Base-by-base conservation (phyloP, 2,888 invertebrate species). In the Hydrotaea cyrtoneurina region DNA sequence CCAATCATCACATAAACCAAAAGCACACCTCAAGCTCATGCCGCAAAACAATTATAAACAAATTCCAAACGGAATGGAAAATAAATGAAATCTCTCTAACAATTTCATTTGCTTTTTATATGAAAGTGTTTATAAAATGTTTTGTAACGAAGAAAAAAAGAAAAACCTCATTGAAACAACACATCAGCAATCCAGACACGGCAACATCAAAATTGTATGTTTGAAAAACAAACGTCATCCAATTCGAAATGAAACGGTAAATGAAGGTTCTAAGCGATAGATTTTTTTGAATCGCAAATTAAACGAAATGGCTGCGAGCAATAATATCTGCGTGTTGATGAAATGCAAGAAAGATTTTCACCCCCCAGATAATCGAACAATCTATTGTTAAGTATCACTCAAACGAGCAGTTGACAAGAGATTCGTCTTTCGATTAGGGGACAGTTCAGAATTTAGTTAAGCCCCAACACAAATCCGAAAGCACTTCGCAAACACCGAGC, bases 281-380 rank as follows among this genome's bases (percentile, higher is more conserved):
- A 81, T 15, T 81, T n/a, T n/a, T n/a, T 72, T 21, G 74, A 79
- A 72, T 50, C 50, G 59, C 83, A 62, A 43, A 69, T 72, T 78
- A 76, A 86, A 80, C 43, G 55, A 80, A 80, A 86, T 91, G 92
- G 92, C 90, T 92, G 92, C 92, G 92, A 92, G 92, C 92, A 92
- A 92, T 92, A 92, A 92, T 92, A 92, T 92, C 91, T 92, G 92
- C 90, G 92, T 92, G 92, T 92, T 92, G 92, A 91, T 91, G 88
- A 88, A 88, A 66, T 88, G 89, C 90, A 91, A n/a, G n/a, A n/a
- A n/a, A n/a, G n/a, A n/a, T n/a, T n/a, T n/a, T n/a, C n/a, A n/a
- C n/a, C n/a, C n/a, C n/a, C n/a, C 88, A 83, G 77, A 55, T 90
- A 90, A 90, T 90, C 91, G 90, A 90, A 89, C 91, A 91, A 90